Percentiles rank a stretch among this genome's conserved stretches.
Evolutionary conservation across 2,888 invertebrate species (phyloP).

Genomic region (Galerucella pusilla): DNA sequence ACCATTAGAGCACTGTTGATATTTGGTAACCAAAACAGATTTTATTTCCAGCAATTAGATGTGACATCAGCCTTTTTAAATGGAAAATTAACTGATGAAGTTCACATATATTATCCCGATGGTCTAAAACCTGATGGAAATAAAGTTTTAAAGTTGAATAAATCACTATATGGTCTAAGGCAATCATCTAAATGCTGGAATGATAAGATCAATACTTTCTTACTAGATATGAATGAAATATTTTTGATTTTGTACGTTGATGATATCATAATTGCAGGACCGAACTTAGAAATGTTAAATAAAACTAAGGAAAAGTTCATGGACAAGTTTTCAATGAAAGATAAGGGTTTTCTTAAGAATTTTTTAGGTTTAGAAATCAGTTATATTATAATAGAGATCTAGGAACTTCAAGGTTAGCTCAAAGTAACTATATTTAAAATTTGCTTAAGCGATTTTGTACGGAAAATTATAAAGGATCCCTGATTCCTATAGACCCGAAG

Average conservation of each 20-base stretch:
- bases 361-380: slow-evolving; percentile 39
- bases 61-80: too few relatives aligned
- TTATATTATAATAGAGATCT: slow-evolving; percentile 32
- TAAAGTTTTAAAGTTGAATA: slow-evolving; percentile 22
- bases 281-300: background rate
- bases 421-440: slow-evolving; percentile 29
- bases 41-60: too few relatives aligned
- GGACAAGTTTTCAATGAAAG: slow-evolving; percentile 35
- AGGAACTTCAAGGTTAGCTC: slow-evolving; percentile 28
- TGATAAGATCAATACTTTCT: slow-evolving; percentile 18
- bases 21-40: too few relatives aligned
- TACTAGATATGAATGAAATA: background rate
- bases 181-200: slow-evolving; percentile 28
- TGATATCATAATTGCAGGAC: too few relatives aligned
- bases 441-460: slow-evolving; percentile 37
- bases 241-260: slow-evolving; percentile 21
- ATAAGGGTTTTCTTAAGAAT: slow-evolving; percentile 35
- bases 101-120: background rate
- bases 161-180: slow-evolving; percentile 29
- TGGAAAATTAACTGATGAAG: background rate
- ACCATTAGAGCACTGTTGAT: too few relatives aligned
- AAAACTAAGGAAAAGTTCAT: slow-evolving; percentile 23
- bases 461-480: slow-evolving; percentile 19
- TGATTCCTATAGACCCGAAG: slow-evolving; percentile 10
- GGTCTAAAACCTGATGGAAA: background rate